A percentile compares a stretch with the other conserved stretches of the same genome.
phyloP scores from a whole-genome alignment of 1,140 invertebrate genomes.

The Drosophila lini region DNA sequence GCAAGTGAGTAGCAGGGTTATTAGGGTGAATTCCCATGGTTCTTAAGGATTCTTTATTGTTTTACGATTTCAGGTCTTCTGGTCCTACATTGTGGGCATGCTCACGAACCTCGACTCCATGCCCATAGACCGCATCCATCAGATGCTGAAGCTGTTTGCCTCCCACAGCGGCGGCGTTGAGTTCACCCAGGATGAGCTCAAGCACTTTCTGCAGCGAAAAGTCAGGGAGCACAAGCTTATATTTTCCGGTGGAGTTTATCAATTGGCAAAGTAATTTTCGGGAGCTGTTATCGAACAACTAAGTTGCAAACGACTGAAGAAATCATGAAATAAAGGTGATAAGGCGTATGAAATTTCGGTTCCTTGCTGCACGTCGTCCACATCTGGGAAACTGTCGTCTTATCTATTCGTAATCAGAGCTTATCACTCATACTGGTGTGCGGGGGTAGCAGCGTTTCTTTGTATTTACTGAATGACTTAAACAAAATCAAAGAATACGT shows the following conservation, averaged over 20 bases:
- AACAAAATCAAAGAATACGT: constrained; percentile 4
- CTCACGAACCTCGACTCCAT: constrained; percentile 97
- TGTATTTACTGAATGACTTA: constrained; percentile 7
- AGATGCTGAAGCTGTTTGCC: constrained; percentile 98
- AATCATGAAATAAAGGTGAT: constrained; percentile 32
- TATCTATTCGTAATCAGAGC: constrained; percentile 27
- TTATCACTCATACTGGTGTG: constrained; percentile 18
- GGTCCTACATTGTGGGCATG: constrained; percentile 99
- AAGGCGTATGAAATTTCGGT: constrained; percentile 20
- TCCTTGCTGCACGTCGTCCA: constrained; percentile 8
- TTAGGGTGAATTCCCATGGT: background rate
- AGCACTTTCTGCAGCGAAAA: constrained; percentile 96
- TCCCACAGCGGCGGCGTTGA: constrained; percentile 94
- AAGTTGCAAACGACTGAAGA: constrained; percentile 24
- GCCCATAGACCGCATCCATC: constrained; percentile 96
- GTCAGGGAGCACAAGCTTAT: constrained; percentile 94
- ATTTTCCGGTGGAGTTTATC: constrained; percentile 94
- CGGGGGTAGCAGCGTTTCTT: background rate
- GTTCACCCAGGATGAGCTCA: constrained; percentile 94
- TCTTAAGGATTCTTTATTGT: no score
- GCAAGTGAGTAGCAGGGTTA: constrained; percentile 85
- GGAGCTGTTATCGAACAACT: constrained; percentile 1
- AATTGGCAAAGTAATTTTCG: constrained; percentile 89
- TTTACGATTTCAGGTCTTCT: constrained; percentile 88
- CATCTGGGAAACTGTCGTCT: constrained; percentile 2